phyloP scores from a whole-genome alignment of 2,888 invertebrate genomes.

The Drosophila pseudotakahashii region DNA sequence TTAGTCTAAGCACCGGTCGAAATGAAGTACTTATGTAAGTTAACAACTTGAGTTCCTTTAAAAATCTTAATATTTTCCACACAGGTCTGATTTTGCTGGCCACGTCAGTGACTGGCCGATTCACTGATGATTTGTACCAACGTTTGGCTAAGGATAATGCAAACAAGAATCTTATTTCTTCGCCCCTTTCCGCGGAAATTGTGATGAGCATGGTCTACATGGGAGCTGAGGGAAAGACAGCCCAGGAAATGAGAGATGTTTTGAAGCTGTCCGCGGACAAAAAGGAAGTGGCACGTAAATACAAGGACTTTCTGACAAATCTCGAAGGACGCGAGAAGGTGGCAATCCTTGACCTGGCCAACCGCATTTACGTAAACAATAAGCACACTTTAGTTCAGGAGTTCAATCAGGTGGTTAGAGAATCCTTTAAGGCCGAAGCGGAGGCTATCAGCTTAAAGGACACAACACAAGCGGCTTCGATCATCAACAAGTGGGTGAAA shows the following conservation, averaged over 20 bases:
- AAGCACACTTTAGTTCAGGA: neutral
- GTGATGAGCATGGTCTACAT: slow-evolving; percentile 10
- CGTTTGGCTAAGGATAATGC: neutral
- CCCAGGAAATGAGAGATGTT: neutral
- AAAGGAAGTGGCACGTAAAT: neutral
- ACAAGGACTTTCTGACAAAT: neutral
- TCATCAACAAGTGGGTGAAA: too few species aligned
- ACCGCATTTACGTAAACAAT: slow-evolving; percentile 11
- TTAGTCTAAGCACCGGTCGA: neutral
- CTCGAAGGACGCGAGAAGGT: neutral
- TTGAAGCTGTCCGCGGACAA: neutral
- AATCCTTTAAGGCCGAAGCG: slow-evolving; percentile 4
- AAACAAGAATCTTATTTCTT: neutral
- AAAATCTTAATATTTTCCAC: neutral
- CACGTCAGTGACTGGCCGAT: slow-evolving; percentile 8
- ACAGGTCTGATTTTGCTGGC: slow-evolving; percentile 5
- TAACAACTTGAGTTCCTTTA: neutral
- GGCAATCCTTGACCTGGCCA: slow-evolving; percentile 5
- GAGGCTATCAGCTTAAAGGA: too few species aligned
- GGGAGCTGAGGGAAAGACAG: slow-evolving; percentile 8
- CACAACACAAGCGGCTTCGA: too few species aligned
- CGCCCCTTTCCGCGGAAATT: slow-evolving; percentile 5
- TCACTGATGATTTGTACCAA: slow-evolving; percentile 10
- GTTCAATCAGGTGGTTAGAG: neutral
- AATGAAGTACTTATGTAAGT: neutral